Conservation (phyloP, 2,113 vertebrate species). For the Propithecus coquereli region DNA sequence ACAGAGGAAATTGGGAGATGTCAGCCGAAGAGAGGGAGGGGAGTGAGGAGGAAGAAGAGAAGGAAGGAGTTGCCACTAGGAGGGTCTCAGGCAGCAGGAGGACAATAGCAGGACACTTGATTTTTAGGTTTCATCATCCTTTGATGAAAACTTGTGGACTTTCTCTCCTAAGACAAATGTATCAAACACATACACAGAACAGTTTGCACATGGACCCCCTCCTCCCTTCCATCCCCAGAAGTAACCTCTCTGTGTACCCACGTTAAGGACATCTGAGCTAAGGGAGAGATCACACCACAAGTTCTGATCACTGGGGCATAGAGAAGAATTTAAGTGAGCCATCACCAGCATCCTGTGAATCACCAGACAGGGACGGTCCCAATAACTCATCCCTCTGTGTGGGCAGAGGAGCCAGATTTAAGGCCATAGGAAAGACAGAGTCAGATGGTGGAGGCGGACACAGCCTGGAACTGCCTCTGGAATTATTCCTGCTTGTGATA, state of each 20-base stretch:
- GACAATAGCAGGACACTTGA: neutral
- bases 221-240: neutral
- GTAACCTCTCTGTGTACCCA: neutral
- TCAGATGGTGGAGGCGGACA: neutral
- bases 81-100: neutral
- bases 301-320: neutral
- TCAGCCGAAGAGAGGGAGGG: neutral
- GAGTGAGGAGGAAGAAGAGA: neutral
- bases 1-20: neutral
- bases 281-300: neutral
- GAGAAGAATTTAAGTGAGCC: neutral
- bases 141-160: neutral
- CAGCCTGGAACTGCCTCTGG: neutral
- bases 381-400: neutral
- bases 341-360: neutral
- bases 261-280: neutral
- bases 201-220: neutral
- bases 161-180: neutral
- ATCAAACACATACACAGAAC: neutral
- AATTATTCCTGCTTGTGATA: neutral
- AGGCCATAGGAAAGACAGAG: neutral
- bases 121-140: neutral
- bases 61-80: neutral
- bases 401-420: neutral
- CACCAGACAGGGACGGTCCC: constrained; percentile 14